Base-by-base conservation (phyloP, 2,113 vertebrate species). In the Catharus minimus region DNA sequence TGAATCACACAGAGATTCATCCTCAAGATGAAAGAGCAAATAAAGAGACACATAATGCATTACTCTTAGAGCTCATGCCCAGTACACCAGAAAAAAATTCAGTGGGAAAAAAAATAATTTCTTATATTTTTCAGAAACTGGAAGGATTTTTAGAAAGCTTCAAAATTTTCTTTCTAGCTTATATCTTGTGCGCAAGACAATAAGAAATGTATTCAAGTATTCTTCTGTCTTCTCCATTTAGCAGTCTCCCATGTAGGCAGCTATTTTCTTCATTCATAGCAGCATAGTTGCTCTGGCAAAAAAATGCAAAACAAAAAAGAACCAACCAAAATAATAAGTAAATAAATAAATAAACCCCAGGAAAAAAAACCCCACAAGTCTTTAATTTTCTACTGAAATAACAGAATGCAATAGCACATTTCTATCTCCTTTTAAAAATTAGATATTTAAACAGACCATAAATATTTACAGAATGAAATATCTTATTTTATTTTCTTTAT, bases 301-400 rank as follows among this genome's bases (percentile, higher is more conserved):
- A n/a, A 26, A 15, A 21, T 2, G 11, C 14, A 57, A 72, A 64
- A 17, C 56, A n/a, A 50, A 69, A 76, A 19, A 2, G 5, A 61
- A n/a, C 2, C 15, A 47, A 36, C 1, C 2, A 5, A 68, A 46
- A 39, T 14, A 44, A 19, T 50, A 65, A 6, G 4, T 24, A 43
- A 58, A 24, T 46, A 24, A 61, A 47, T 39, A 47, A 47, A 47
- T 22, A 36, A 49, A 9, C 4, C 6, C 18, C 15, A 52, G 11
- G 2, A 38, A 23, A 50, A 49, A 56, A n/a, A 7, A 1, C 2
- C 0, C 1, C 9, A 16, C 2, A 28, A 19, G 1, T 10, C 1
- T 47, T 52, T 67, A 4, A 7, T 66, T 82, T 83, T 39, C 14
- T 57, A n/a, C 16, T 73, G 26, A 73, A 73, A 69, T 36, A 47